Evolutionary conservation across 2,888 invertebrate genomes (phyloP).

Genomic region (Apamea monoglypha): DNA sequence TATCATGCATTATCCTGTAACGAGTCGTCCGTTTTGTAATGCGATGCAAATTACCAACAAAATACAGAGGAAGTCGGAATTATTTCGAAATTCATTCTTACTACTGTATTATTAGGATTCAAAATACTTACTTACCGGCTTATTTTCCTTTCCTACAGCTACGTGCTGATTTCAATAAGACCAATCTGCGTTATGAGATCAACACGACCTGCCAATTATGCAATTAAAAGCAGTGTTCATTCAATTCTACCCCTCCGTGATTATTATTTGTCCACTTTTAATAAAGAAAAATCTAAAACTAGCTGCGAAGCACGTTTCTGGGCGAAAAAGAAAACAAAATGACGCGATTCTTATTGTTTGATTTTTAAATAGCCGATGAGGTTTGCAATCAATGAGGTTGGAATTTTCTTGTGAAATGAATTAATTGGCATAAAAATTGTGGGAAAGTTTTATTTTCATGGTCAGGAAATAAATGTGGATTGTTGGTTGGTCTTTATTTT

Average conservation of each 20-base stretch:
- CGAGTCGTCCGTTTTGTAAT: conserved; percentile 60
- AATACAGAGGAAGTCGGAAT: conserved; percentile 44
- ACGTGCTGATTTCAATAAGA: conserved; percentile 5
- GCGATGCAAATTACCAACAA: conserved; percentile 72
- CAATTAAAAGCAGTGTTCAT: conserved; percentile 19
- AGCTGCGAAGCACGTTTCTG: conserved; percentile 53
- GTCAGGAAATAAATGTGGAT: neutral
- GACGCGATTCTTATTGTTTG: conserved; percentile 45
- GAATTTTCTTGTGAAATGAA: conserved; percentile 6
- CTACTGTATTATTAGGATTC: neutral
- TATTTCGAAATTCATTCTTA: conserved; percentile 30
- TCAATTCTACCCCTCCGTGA: conserved; percentile 17
- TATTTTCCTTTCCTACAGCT: neutral
- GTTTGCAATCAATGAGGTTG: conserved; percentile 45
- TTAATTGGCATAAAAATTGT: conserved; percentile 3
- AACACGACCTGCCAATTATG: conserved; percentile 12
- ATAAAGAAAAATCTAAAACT: conserved; percentile 35
- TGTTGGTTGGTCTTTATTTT: neutral
- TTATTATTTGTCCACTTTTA: conserved; percentile 43
- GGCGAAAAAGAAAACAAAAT: conserved; percentile 44
- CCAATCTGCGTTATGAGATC: neutral
- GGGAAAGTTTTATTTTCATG: neutral
- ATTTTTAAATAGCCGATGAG: conserved; percentile 51
- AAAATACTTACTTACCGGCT: neutral
- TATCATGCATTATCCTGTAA: conserved; percentile 77